A percentile compares a stretch with the other conserved stretches of the same genome.
These are phyloP conservation scores for Neomonachus schauinslandi DNA, from an alignment of 2,113 vertebrate species.

Conservation along the genomic window DNA sequence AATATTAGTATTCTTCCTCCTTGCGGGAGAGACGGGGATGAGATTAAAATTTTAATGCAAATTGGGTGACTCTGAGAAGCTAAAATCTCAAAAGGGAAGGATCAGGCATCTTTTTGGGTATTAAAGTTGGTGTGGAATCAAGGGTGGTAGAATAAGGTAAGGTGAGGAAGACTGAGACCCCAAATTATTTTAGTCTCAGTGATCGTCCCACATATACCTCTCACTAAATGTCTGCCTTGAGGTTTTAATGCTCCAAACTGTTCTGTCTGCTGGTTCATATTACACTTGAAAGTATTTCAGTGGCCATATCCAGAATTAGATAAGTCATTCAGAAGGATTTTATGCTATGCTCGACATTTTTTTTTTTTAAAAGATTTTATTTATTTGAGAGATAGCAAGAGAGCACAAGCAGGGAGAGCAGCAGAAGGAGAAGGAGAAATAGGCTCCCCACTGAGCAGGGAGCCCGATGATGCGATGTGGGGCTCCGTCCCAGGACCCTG, in stretches of 20 bases:
- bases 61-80: neutral
- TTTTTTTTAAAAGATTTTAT: neutral
- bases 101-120: neutral
- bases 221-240: neutral
- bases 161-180: neutral
- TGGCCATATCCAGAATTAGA: neutral
- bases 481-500: neutral
- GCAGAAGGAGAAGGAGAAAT: neutral
- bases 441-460: neutral
- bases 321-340: neutral
- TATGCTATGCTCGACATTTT: neutral
- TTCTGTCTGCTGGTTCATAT: neutral
- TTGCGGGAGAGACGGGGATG: rapidly evolving
- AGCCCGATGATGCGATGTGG: neutral
- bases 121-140: neutral
- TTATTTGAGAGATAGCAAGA: neutral
- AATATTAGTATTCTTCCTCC: neutral
- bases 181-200: neutral
- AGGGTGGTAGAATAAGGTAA: neutral
- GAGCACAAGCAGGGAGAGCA: neutral
- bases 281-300: neutral
- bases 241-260: neutral
- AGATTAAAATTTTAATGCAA: neutral
- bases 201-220: no score
- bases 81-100: neutral